These are phyloP conservation scores for Calonectris borealis DNA, from an alignment of 2,113 vertebrate genomes.

Conservation along the genomic window DNA sequence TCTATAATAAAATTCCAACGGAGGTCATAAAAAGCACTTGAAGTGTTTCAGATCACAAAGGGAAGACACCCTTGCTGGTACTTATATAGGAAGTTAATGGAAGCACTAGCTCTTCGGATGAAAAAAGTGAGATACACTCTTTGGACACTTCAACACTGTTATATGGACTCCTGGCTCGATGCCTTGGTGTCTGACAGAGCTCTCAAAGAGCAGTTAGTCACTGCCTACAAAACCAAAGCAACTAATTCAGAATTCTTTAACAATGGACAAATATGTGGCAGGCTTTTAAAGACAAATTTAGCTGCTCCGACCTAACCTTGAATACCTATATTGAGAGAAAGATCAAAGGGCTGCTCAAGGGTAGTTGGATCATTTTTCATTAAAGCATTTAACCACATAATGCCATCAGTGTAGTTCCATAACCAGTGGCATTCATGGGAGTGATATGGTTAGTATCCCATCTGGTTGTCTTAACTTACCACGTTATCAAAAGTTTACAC, in stretches of 20 bases:
- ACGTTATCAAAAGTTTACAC: background rate
- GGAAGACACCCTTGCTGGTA: background rate
- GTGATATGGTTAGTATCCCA: background rate
- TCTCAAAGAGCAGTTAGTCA: background rate
- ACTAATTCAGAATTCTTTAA: background rate
- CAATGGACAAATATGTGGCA: background rate
- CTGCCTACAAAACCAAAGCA: background rate
- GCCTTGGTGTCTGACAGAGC: background rate
- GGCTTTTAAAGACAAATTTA: background rate
- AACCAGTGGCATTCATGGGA: background rate
- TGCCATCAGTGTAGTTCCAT: background rate
- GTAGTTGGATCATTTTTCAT: background rate
- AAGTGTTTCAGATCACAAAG: background rate
- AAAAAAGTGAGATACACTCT: background rate
- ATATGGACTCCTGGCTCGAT: background rate
- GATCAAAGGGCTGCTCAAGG: background rate
- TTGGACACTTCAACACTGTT: background rate
- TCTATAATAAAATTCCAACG: background rate
- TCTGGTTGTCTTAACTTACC: background rate
- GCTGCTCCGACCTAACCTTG: background rate
- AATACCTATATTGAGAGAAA: background rate
- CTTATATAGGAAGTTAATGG: background rate
- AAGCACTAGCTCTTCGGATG: background rate
- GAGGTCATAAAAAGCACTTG: background rate
- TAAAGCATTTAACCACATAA: slow-evolving; percentile 10